Evolutionary conservation across 2,113 vertebrate genomes (phyloP), one percentile per base, ranked within the genome.

Genomic region (Oophaga pumilio): DNA sequence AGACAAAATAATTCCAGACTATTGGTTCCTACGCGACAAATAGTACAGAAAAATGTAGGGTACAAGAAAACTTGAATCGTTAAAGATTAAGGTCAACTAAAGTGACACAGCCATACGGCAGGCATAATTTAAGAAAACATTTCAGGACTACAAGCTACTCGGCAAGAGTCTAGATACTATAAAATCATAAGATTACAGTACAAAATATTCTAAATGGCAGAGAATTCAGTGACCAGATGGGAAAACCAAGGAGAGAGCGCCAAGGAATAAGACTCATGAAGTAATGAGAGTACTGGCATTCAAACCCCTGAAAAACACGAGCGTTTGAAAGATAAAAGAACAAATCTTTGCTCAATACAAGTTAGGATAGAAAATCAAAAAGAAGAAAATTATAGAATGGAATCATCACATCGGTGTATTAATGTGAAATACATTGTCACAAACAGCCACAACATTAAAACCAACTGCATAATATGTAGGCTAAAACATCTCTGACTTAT

Each of bases 131-230:
- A 49, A 74, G 28, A 33, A 71, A 71, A 20, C 71, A 74, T 43
- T 43, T 74, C 33, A 74, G 28, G 69, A 73, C 33, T 13, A 50
- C 20, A 77, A 15, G 22, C 11, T 77, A 50, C 74, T 77, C 8
- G 9, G 0, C 7, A 22, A 52, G 18, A 50, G 20, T n/a, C 20
- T 74, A 50, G 17, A 77, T 53, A 24, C 76, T 53, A 77, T 49
- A 56, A 22, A n/a, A 84, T n/a, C 17, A 84, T 28, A 53, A 84
- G 22, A 84, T 73, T 28, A 73, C 33, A 56, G 68, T 73, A 84
- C 68, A 84, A 74, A 84, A 84, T 57, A 84, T 73, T 84, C 50
- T 26, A 71, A 71, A 84, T 84, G 52, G 68, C 68, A 84, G 26
- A 57, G 26, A 28, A 69, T 57, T 68, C 14, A 73, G 57, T 33